These are phyloP conservation scores for Sminthurinus signatus DNA, from an alignment of 1,140 invertebrate genomes.

Conservation along the genomic window DNA sequence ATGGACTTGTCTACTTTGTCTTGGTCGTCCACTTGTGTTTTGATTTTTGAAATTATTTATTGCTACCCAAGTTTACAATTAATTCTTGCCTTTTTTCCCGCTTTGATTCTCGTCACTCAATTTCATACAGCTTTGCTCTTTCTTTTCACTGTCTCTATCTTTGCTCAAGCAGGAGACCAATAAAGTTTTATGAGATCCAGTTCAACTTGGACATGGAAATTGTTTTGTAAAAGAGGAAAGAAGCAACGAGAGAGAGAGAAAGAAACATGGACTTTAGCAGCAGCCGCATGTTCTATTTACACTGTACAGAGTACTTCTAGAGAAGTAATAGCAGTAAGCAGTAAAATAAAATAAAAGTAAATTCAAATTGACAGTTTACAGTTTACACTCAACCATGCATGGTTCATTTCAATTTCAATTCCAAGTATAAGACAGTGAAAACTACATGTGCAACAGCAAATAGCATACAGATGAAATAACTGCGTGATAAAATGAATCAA, in stretches of 20 bases:
- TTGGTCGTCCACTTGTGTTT: background rate
- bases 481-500: too few relatives aligned
- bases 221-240: background rate
- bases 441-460: too few relatives aligned
- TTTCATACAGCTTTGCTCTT: background rate
- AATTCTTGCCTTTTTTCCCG: background rate
- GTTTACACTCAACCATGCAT: too few relatives aligned
- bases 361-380: too few relatives aligned
- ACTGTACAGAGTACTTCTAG: too few relatives aligned
- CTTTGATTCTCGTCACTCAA: background rate
- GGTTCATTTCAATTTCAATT: too few relatives aligned
- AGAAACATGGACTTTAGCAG: too few relatives aligned
- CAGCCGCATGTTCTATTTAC: too few relatives aligned
- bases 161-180: background rate
- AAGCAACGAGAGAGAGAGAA: background rate
- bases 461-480: too few relatives aligned
- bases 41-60: constrained; percentile 1
- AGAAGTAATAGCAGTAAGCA: too few relatives aligned
- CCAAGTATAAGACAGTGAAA: too few relatives aligned
- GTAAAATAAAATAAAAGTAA: too few relatives aligned
- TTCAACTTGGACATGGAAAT: background rate
- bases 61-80: background rate
- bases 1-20: background rate
- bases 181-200: background rate
- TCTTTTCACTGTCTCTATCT: background rate